Conservation (phyloP, 1,140 invertebrate genomes). For the Eriosoma lanigerum region DNA sequence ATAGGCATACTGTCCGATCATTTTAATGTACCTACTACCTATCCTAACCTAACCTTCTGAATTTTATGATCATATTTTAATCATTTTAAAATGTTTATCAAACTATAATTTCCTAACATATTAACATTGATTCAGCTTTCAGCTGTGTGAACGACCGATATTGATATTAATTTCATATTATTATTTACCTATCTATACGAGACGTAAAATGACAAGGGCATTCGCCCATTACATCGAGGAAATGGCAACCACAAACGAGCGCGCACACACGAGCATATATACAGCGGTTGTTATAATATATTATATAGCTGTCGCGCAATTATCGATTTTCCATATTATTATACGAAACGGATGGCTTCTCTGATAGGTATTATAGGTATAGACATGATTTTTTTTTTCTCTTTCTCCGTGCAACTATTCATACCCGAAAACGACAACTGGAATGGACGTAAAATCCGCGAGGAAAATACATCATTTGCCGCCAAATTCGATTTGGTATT, state of each 20-base stretch:
- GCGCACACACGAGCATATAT: background rate
- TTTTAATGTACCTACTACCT: no score
- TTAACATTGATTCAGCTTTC: no score
- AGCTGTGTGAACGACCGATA: background rate
- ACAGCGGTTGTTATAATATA: background rate
- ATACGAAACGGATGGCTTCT: constrained; percentile 7
- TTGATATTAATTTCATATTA: no score
- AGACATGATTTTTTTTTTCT: background rate
- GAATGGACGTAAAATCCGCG: background rate
- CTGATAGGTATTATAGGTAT: background rate
- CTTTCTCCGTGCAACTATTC: background rate
- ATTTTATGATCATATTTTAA: no score
- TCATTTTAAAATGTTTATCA: no score
- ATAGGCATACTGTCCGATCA: no score
- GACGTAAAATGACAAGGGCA: constrained; percentile 19
- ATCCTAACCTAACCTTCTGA: no score
- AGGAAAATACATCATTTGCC: constrained; percentile 16
- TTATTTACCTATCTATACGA: background rate
- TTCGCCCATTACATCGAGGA: constrained; percentile 36
- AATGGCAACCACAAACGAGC: constrained; percentile 28
- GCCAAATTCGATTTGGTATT: constrained; percentile 49
- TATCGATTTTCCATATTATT: constrained; percentile 38
- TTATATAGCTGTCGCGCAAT: constrained; percentile 8
- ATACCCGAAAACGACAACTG: background rate
- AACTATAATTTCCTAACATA: no score